Conservation (phyloP, 2,113 vertebrate genomes). For the Forbesichthys agassizii region DNA sequence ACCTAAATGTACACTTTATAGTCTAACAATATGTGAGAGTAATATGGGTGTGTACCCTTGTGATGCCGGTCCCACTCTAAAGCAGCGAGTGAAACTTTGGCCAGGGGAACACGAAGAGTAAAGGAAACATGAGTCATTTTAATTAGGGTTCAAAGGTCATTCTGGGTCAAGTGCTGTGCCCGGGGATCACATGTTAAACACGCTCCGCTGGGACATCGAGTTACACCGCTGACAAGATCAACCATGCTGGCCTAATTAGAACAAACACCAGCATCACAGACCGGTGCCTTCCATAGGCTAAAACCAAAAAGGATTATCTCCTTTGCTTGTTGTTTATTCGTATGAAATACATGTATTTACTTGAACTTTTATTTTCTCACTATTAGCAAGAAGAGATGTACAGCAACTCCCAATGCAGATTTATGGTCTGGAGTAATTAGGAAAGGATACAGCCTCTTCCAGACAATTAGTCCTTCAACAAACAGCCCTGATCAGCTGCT, state of each 20-base stretch:
- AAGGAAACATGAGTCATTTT: conserved; percentile 52
- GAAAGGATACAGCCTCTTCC: conserved; percentile 69
- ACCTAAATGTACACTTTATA: too few relatives aligned
- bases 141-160: conserved; percentile 68
- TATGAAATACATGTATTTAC: conserved; percentile 58
- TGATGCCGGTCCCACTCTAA: conserved; percentile 34
- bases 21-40: background rate
- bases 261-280: conserved; percentile 45
- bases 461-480: conserved; percentile 79
- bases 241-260: conserved; percentile 67
- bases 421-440: conserved; percentile 71
- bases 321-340: conserved; percentile 43
- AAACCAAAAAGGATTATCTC: conserved; percentile 53
- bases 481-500: conserved; percentile 76
- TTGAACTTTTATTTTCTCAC: conserved; percentile 50
- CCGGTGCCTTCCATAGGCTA: conserved; percentile 19
- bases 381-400: conserved; percentile 21
- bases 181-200: conserved; percentile 68
- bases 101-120: conserved; percentile 12
- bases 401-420: conserved; percentile 57
- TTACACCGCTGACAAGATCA: conserved; percentile 57
- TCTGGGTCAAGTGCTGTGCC: conserved; percentile 64
- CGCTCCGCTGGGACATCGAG: conserved; percentile 50
- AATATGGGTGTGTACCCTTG: background rate
- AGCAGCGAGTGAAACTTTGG: conserved; percentile 32